Conservation (phyloP, 37 sponge, comb jelly and placozoan species). For the Agelas oroides region DNA sequence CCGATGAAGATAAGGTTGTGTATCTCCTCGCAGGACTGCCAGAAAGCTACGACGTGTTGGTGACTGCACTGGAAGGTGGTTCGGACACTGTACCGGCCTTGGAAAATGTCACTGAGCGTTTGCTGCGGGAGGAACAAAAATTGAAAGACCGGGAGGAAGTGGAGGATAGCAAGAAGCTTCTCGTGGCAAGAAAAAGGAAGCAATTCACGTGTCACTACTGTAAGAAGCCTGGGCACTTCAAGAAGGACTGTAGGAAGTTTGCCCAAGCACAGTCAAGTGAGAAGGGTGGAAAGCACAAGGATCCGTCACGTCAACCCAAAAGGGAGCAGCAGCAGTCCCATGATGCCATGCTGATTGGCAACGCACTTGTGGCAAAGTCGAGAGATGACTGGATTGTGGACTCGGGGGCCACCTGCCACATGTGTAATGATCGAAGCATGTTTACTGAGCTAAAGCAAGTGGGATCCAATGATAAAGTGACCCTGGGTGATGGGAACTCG, state of each 20-base stretch:
- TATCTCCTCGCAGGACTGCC: constrained; percentile 16
- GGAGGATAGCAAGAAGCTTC: neutral
- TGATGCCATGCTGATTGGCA: neutral
- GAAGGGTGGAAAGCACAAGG: neutral
- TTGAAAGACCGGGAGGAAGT: neutral
- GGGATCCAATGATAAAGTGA: neutral
- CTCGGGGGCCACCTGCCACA: constrained; percentile 41
- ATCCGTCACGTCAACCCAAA: neutral
- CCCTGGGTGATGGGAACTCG: constrained; percentile 19
- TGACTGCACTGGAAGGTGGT: constrained; percentile 17
- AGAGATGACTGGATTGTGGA: constrained; percentile 31
- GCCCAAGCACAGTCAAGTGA: neutral
- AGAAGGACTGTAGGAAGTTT: constrained; percentile 18
- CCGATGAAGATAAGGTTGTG: constrained; percentile 36
- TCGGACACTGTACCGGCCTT: neutral
- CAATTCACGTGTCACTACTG: constrained; percentile 30
- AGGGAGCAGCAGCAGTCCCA: neutral
- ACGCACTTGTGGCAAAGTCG: constrained; percentile 13
- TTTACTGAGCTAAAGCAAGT: neutral
- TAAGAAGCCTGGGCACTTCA: constrained; percentile 18
- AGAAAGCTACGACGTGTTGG: constrained; percentile 6
- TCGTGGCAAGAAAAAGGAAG: constrained; percentile 8
- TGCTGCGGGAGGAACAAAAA: constrained; percentile 18
- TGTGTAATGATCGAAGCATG: neutral
- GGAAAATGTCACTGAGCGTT: constrained; percentile 14